Evolutionary conservation across 2,888 invertebrate species (phyloP).

Genomic region (Andrena marginata): DNA sequence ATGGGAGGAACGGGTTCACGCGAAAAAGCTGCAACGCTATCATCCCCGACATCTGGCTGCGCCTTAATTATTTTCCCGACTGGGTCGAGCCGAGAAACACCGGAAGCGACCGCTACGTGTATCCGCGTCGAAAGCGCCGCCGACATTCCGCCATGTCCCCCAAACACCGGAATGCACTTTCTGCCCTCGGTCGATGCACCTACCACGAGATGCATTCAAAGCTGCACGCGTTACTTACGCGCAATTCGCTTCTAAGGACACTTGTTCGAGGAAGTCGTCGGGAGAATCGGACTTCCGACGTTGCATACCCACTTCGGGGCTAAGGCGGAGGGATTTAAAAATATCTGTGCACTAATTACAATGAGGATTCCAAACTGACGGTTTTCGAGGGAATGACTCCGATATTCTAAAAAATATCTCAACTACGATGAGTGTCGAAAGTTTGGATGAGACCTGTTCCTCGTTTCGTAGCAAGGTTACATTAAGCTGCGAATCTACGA

Average conservation of each 20-base stretch:
- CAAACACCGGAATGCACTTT: slow-evolving; percentile 80
- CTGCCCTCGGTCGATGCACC: slow-evolving; percentile 47
- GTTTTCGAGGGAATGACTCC: too few relatives aligned
- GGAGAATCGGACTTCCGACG: not conserved
- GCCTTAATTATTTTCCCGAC: slow-evolving; percentile 65
- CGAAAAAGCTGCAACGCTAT: slow-evolving; percentile 63
- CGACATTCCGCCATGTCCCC: slow-evolving; percentile 71
- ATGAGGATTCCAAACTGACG: too few relatives aligned
- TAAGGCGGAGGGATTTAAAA: too few relatives aligned
- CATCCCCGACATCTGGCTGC: slow-evolving; percentile 57
- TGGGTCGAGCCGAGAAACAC: slow-evolving; percentile 49
- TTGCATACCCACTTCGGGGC: not conserved
- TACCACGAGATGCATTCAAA: slow-evolving; percentile 8
- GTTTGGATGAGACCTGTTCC: too few relatives aligned
- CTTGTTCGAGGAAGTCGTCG: not conserved
- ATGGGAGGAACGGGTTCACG: slow-evolving; percentile 63
- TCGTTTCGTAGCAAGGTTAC: too few relatives aligned
- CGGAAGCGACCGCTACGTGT: slow-evolving; percentile 56
- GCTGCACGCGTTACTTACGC: slow-evolving; percentile 11
- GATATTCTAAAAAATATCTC: too few relatives aligned
- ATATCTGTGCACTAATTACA: too few relatives aligned
- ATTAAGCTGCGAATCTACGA: too few relatives aligned
- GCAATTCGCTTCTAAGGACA: not conserved
- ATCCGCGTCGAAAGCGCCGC: slow-evolving; percentile 51
- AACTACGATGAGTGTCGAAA: too few relatives aligned